Evolutionary conservation across 2,113 vertebrate species (phyloP).

Genomic region (Aphyosemion australe): DNA sequence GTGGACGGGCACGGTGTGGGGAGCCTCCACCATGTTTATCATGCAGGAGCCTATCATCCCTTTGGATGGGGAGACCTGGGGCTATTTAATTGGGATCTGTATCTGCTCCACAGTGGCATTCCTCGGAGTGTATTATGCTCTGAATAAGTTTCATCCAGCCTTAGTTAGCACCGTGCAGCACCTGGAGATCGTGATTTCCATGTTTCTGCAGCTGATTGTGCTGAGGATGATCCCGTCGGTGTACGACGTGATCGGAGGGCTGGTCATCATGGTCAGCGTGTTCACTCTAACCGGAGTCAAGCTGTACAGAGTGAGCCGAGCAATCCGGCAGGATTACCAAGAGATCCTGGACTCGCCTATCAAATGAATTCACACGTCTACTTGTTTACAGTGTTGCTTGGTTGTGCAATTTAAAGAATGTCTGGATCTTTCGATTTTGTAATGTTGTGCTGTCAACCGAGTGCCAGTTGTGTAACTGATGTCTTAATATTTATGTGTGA

Average conservation of each 20-base stretch:
- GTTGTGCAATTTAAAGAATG: conserved; percentile 78
- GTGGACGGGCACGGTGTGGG: conserved; percentile 96
- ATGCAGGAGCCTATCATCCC: conserved; percentile 97
- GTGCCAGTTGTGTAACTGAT: conserved; percentile 76
- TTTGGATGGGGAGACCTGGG: conserved; percentile 94
- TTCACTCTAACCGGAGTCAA: conserved; percentile 92
- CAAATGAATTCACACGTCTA: conserved; percentile 82
- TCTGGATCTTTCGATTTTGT: conserved; percentile 77
- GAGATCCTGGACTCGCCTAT: conserved; percentile 95
- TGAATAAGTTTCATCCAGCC: conserved; percentile 95
- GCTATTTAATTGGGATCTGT: conserved; percentile 94
- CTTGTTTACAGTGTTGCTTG: conserved; percentile 76
- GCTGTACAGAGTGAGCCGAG: conserved; percentile 88
- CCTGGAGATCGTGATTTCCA: conserved; percentile 94
- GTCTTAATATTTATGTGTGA: conserved; percentile 80
- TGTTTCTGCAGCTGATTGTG: conserved; percentile 94
- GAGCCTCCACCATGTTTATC: conserved; percentile 95
- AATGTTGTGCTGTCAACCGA: conserved; percentile 76
- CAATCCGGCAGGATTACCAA: conserved; percentile 89
- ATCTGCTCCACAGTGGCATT: conserved; percentile 96
- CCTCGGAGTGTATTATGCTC: conserved; percentile 95
- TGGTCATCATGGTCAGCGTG: conserved; percentile 93
- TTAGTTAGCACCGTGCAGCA: conserved; percentile 98
- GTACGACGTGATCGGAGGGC: conserved; percentile 89
- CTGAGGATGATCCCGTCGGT: conserved; percentile 89